Evolutionary conservation across 2,888 invertebrate species (phyloP).

Genomic region (Conchocele bisecta): DNA sequence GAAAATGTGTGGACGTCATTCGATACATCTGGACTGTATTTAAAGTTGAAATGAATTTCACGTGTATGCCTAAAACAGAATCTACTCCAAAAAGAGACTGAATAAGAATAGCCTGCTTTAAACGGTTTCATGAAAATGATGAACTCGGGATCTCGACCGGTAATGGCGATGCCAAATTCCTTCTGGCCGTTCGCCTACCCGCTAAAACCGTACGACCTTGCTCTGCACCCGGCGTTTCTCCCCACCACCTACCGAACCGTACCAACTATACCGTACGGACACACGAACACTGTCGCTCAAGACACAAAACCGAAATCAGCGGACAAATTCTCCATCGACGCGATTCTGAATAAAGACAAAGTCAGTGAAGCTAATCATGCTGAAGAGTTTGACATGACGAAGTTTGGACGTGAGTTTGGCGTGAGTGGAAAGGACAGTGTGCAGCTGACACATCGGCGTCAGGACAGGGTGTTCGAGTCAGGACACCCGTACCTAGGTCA

Average conservation of each 20-base stretch:
- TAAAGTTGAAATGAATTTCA: too few species aligned
- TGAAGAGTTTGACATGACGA: conserved; percentile 22
- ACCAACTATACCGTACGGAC: conserved; percentile 17
- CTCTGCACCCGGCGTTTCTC: conserved; percentile 71
- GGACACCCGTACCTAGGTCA: conserved; percentile 64
- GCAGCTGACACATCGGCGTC: conserved; percentile 52
- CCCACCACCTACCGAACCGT: conserved; percentile 59
- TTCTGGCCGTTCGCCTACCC: conserved; percentile 56
- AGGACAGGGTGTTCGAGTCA: conserved; percentile 64
- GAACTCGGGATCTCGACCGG: too few species aligned
- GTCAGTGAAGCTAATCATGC: conserved; percentile 34
- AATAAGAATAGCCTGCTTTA: too few species aligned
- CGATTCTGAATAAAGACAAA: conserved; percentile 67
- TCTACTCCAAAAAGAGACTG: too few species aligned
- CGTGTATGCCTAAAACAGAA: too few species aligned
- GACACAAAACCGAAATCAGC: conserved; percentile 25
- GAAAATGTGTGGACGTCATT: too few species aligned
- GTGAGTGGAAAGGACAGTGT: conserved; percentile 51
- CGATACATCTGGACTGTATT: too few species aligned
- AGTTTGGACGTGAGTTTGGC: conserved; percentile 26
- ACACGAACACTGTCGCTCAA: conserved; percentile 5
- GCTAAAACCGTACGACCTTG: conserved; percentile 63
- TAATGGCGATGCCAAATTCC: conserved; percentile 40
- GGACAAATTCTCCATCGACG: conserved; percentile 74
- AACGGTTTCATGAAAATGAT: too few species aligned